Evolutionary conservation across 2,797 vertebrate species (phyloP).

Genomic region (Pseudochirops cupreus): DNA sequence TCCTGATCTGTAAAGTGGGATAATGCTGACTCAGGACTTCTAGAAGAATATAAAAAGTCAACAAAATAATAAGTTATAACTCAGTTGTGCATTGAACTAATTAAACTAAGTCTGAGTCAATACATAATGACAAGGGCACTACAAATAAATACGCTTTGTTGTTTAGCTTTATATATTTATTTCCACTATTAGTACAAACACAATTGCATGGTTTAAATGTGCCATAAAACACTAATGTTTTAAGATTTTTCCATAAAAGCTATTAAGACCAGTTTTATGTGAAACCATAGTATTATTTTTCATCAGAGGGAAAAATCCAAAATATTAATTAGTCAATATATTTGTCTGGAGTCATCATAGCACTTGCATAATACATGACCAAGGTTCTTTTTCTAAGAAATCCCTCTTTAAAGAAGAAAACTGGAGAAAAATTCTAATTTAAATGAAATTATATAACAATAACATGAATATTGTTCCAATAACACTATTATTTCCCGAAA

Average conservation of each 20-base stretch:
- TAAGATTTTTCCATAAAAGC: conserved; percentile 65
- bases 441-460: not conserved
- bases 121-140: conserved; percentile 58
- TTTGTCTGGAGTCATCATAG: conserved; percentile 55
- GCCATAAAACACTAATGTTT: conserved; percentile 68
- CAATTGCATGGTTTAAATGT: conserved; percentile 46
- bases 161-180: conserved; percentile 60
- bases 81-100: conserved; percentile 44
- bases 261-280: conserved; percentile 63
- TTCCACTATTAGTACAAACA: conserved; percentile 9
- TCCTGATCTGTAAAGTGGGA: conserved; percentile 70
- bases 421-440: not conserved
- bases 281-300: conserved; percentile 55
- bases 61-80: conserved; percentile 60
- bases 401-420: conserved; percentile 37
- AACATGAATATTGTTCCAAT: not conserved
- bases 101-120: conserved; percentile 63
- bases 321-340: conserved; percentile 65
- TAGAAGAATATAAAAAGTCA: conserved; percentile 57
- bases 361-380: conserved; percentile 20
- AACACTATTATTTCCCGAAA: not conserved
- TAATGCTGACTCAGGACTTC: conserved; percentile 60
- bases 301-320: conserved; percentile 57
- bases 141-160: conserved; percentile 61
- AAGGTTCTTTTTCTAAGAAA: conserved; percentile 36